Percentiles rank a stretch among this genome's conserved stretches.
Evolutionary conservation across 2,888 invertebrate species (phyloP).

Genomic region (Mellilla xanthometata): DNA sequence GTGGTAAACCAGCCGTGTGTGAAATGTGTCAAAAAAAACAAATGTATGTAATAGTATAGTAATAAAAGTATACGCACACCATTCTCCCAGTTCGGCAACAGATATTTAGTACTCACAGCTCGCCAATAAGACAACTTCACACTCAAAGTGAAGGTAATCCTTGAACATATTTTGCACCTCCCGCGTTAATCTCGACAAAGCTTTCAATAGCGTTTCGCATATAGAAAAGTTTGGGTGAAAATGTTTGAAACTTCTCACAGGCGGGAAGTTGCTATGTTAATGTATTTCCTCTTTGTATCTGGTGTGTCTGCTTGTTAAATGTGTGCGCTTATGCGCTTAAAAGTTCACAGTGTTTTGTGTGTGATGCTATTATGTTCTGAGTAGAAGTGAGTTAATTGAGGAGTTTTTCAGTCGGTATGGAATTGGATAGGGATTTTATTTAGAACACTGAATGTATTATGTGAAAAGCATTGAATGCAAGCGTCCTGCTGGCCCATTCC

Average conservation of each 20-base stretch:
- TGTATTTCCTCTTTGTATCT: conserved; percentile 77
- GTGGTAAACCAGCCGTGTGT: too few relatives aligned
- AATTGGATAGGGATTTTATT: too few relatives aligned
- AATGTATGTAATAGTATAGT: too few relatives aligned
- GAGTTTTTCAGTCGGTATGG: conserved; percentile 9
- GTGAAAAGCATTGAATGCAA: too few relatives aligned
- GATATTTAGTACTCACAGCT: too few relatives aligned
- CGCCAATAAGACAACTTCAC: conserved; percentile 62
- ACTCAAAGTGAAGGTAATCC: conserved; percentile 65
- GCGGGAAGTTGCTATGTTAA: conserved; percentile 73
- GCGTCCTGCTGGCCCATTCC: too few relatives aligned
- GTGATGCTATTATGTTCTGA: conserved; percentile 29
- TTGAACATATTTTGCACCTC: conserved; percentile 69
- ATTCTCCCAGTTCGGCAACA: too few relatives aligned
- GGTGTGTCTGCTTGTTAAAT: conserved; percentile 65
- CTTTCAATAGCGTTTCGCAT: conserved; percentile 77
- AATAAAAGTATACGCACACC: too few relatives aligned
- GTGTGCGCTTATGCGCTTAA: conserved; percentile 34
- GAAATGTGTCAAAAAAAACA: too few relatives aligned
- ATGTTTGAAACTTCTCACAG: conserved; percentile 73
- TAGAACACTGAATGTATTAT: too few relatives aligned
- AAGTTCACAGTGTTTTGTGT: conserved; percentile 32
- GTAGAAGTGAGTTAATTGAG: conserved; percentile 21
- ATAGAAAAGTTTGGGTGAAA: conserved; percentile 77
- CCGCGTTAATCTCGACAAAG: conserved; percentile 74